Base-by-base conservation (phyloP, 2,113 vertebrate species). In the Dascyllus trimaculatus region DNA sequence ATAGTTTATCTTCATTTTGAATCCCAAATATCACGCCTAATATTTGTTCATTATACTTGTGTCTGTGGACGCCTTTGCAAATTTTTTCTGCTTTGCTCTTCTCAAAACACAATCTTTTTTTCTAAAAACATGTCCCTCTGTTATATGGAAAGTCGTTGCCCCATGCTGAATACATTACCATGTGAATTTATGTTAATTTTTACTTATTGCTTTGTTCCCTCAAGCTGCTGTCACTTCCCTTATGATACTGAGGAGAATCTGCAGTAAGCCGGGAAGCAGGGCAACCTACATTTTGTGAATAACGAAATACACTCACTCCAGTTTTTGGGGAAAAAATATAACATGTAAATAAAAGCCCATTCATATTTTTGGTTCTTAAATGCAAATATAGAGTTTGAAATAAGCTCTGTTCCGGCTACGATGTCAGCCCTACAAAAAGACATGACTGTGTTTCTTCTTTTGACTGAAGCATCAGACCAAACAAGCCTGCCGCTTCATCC, bases 181-280 rank as follows among this genome's bases (percentile, higher is more conserved):
- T 95, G 69, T 84, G 78, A 93, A 91, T 88, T 85, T 89, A 91
- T 93, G 89, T 85, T 60, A 87, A 92, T 93, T 81, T 57, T 74
- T 51, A 77, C 81, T 85, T 85, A 89, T 88, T 89, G 85, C 83
- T 87, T 85, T 71, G 78, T 89, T 91, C 78, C 85, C 63, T 65
- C 68, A 72, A 91, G 83, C 86, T 75, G 71, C 84, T 88, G 88
- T 85, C 86, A 75, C 85, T 82, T 73, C 57, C 62, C 71, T 78
- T 51, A 52, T 84, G 69, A 82, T 73, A 53, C 79, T 75, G 58
- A 81, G 62, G 63, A 59, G 70, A 88, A 61, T 64, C 78, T 75
- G 71, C 64, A 84, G 62, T 26, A 77, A 69, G 62, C 21, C 1
- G 19, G 68, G 45, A 80, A 58, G 35, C 69, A 71, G 58, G 38